Evolutionary conservation across 2,888 invertebrate species (phyloP).

Genomic region (Thelaira solivaga): DNA sequence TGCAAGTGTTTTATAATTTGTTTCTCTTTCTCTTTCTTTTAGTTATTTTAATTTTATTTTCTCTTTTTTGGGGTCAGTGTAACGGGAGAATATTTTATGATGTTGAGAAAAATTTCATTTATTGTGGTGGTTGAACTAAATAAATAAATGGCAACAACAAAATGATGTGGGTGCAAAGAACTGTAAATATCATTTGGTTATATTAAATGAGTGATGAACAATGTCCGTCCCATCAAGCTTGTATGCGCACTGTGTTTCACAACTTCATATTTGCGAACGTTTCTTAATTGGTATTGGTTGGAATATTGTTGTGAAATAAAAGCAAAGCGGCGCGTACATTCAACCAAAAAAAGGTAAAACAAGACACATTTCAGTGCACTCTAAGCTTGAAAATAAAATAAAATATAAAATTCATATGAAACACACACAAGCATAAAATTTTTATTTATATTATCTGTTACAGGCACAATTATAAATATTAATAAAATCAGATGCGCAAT

Average conservation of each 20-base stretch:
- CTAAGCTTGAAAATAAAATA: background rate
- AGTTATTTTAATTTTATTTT: background rate
- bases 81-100: constrained; percentile 46
- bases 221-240: background rate
- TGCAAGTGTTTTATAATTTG: background rate
- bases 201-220: constrained; percentile 34
- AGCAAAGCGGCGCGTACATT: constrained; percentile 24
- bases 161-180: constrained; percentile 54
- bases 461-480: too few species aligned
- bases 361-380: constrained; percentile 4
- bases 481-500: too few species aligned
- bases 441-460: too few species aligned
- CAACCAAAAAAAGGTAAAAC: constrained; percentile 9
- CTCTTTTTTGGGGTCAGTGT: constrained; percentile 57
- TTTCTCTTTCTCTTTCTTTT: background rate
- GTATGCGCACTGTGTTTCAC: background rate
- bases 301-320: constrained; percentile 20
- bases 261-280: constrained; percentile 26
- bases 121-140: constrained; percentile 24
- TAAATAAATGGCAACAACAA: constrained; percentile 26
- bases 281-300: constrained; percentile 19
- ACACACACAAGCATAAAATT: background rate
- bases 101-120: constrained; percentile 2
- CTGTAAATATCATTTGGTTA: constrained; percentile 33
- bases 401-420: background rate